Base-by-base conservation (phyloP, 1,140 invertebrate genomes). In the Arctopsyche grandis region DNA sequence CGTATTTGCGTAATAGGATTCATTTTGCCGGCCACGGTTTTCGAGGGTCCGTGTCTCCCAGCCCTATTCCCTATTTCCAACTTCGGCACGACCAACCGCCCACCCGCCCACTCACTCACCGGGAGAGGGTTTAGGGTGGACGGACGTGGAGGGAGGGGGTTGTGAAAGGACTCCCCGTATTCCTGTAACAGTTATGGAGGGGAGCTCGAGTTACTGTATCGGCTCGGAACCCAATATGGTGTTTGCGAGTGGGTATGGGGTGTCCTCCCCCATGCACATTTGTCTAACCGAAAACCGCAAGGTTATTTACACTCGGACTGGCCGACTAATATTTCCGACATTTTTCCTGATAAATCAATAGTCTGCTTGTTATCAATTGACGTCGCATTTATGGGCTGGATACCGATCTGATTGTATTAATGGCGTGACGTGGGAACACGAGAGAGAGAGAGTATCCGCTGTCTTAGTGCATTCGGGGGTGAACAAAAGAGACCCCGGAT, bases 1-100 rank as follows among this genome's bases (percentile, higher is more conserved):
- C 24, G 71, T 74, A 74, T 74, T 74, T 74, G 71, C 71, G 71
- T 74, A 74, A 74, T 74, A 56, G 71, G 71, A 74, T 56, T 56
- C 46, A 52, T 48, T 56, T 48, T 56, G 71, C 43, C 16, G 69
- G 69, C 69, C 69, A 44, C 69, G 38, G 38, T 9, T 44, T 38
- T 52, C 48, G 16, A 52, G 21, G 60, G 60, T 66, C 21, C 21
- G 24, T 29, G 60, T 24, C 60, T 12, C 60, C 5, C 60, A 22
- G 1, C 60, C 60, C 69, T 44, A 52, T 52, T 52, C 48, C 44
- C 44, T 46, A 5, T 46, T 46, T 12, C 48, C 16, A 52, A 3
- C 48, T 52, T 16, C 29, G 29, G 5, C 48, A 46, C 44, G 12
- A 46, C 48, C 12, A 52, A 14, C 48, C 16, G 1, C 48, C 16